Conservation (phyloP, 2,113 vertebrate species). For the Albula goreensis region DNA sequence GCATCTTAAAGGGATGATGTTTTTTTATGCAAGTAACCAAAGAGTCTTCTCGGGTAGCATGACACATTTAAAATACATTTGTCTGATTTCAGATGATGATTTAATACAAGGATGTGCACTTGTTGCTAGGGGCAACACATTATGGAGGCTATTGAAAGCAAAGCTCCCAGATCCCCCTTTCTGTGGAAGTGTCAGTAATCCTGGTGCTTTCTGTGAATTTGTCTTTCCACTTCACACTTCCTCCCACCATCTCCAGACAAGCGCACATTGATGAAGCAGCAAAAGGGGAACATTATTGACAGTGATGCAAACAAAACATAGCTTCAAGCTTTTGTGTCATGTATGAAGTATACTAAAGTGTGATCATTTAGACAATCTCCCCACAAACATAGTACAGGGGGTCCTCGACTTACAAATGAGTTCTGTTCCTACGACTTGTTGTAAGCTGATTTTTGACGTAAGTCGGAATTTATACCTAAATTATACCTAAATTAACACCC, state of each 20-base stretch:
- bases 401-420: no score
- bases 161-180: background rate
- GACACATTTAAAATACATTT: conserved; percentile 12
- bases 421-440: no score
- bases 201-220: background rate
- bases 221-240: background rate
- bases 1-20: background rate
- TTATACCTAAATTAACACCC: no score
- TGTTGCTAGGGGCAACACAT: conserved; percentile 33
- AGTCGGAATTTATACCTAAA: no score
- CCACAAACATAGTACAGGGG: no score
- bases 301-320: background rate
- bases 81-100: background rate
- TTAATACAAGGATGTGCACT: conserved; percentile 12
- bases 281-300: background rate
- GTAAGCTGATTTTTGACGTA: no score
- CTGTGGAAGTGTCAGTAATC: background rate
- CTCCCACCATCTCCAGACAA: background rate
- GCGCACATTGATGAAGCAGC: background rate
- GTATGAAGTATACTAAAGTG: background rate
- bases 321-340: background rate
- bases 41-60: background rate
- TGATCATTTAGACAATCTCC: background rate
- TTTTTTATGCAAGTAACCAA: conserved; percentile 3
- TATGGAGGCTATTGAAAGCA: conserved; percentile 10